These are phyloP conservation scores for Otis tarda DNA, from an alignment of 2,113 vertebrate species.

Conservation along the genomic window DNA sequence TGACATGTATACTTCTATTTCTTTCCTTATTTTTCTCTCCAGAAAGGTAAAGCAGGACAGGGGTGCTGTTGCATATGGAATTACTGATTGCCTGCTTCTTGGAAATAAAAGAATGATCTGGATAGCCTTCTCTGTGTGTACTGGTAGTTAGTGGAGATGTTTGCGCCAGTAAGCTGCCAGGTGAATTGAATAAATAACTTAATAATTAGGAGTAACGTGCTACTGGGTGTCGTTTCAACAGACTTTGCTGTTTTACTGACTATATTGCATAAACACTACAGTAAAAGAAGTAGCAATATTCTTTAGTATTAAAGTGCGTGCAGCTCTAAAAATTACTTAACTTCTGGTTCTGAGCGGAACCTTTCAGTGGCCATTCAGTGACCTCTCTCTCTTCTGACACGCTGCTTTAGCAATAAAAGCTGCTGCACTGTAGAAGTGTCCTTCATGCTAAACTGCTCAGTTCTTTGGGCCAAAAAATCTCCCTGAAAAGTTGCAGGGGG, in stretches of 20 bases:
- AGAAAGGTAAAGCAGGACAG: background rate
- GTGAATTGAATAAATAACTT: background rate
- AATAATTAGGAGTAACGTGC: background rate
- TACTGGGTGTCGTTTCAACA: background rate
- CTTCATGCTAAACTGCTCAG: background rate
- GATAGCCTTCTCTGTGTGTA: background rate
- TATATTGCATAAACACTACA: background rate
- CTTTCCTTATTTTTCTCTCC: background rate
- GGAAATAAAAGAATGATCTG: background rate
- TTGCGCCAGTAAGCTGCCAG: background rate
- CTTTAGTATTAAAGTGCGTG: background rate
- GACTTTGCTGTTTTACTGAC: background rate
- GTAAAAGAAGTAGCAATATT: background rate
- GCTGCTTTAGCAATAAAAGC: slow-evolving; percentile 21
- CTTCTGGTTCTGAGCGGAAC: background rate
- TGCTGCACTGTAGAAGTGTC: background rate
- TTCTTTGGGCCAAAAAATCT: background rate
- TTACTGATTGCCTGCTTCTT: background rate
- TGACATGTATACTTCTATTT: background rate
- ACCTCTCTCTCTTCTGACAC: background rate
- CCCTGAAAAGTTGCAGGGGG: background rate
- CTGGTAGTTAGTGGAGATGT: background rate
- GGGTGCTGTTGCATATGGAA: background rate
- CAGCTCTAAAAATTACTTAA: background rate
- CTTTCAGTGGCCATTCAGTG: background rate